A percentile compares a stretch with the other conserved stretches of the same genome.
These are phyloP conservation scores for Melieria crassipennis DNA, from an alignment of 2,888 invertebrate genomes.

Conservation along the genomic window DNA sequence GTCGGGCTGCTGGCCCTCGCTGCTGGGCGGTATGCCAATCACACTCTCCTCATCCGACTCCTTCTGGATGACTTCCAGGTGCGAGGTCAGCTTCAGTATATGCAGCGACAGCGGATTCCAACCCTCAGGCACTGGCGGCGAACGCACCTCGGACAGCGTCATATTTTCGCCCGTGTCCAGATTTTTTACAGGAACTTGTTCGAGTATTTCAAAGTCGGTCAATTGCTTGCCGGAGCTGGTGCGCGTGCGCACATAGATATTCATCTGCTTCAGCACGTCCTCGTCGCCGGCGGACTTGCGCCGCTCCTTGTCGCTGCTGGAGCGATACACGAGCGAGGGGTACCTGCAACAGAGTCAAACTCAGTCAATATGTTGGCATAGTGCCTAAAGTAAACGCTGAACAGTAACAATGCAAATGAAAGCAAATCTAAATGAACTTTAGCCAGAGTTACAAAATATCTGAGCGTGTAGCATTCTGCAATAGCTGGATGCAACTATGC, in stretches of 20 bases:
- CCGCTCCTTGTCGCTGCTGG: slow-evolving; percentile 68
- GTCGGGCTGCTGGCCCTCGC: slow-evolving; percentile 62
- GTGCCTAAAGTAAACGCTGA: background rate
- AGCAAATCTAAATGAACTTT: slow-evolving; percentile 46
- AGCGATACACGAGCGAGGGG: slow-evolving; percentile 59
- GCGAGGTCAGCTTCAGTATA: slow-evolving; percentile 90
- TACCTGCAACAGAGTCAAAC: slow-evolving; percentile 49
- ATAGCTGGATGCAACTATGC: too few species aligned
- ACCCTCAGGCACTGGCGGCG: slow-evolving; percentile 75
- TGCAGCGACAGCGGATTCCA: slow-evolving; percentile 95
- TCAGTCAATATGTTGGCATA: too few species aligned
- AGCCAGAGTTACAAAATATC: slow-evolving; percentile 39
- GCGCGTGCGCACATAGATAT: slow-evolving; percentile 80
- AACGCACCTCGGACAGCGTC: slow-evolving; percentile 86
- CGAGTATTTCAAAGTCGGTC: slow-evolving; percentile 91
- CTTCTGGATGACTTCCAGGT: slow-evolving; percentile 81
- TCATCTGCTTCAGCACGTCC: slow-evolving; percentile 74
- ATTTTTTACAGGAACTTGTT: slow-evolving; percentile 87
- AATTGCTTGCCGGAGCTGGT: slow-evolving; percentile 88
- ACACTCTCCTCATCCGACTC: slow-evolving; percentile 83
- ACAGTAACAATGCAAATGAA: slow-evolving; percentile 1
- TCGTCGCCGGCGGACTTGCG: slow-evolving; percentile 88
- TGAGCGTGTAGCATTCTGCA: background rate
- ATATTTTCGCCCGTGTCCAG: slow-evolving; percentile 88
- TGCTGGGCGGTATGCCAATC: slow-evolving; percentile 68